A percentile compares a stretch with the other conserved stretches of the same genome.
phyloP scores from a whole-genome alignment of 2,113 vertebrate genomes.

The Cheilinus undulatus region DNA sequence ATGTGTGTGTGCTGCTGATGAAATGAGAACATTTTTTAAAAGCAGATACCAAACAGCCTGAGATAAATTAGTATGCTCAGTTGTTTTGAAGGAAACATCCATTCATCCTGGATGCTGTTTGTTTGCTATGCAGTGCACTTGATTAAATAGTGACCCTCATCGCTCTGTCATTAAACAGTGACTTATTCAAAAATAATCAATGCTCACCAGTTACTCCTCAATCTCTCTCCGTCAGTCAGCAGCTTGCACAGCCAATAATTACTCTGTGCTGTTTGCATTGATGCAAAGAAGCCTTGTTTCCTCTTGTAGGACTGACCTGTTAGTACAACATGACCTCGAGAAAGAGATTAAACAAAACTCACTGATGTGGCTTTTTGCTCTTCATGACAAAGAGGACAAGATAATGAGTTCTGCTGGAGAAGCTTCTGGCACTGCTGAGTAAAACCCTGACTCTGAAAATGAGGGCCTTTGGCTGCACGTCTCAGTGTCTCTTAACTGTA shows the following conservation, averaged over 20 bases:
- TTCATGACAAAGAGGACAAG: constrained; percentile 54
- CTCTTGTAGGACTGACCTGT: constrained; percentile 44
- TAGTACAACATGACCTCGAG: constrained; percentile 43
- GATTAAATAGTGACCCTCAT: constrained; percentile 61
- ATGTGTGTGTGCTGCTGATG: not conserved
- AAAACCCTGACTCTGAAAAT: constrained; percentile 44
- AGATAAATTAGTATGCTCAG: constrained; percentile 22
- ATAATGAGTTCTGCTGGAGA: constrained; percentile 64
- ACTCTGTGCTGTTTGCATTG: constrained; percentile 29
- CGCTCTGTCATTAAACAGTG: constrained; percentile 40
- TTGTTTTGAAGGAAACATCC: constrained; percentile 38
- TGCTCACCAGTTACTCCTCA: constrained; percentile 24
- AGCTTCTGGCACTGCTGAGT: constrained; percentile 44
- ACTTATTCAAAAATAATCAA: constrained; percentile 59
- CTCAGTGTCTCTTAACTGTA: constrained; percentile 30
- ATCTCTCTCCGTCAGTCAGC: constrained; percentile 16
- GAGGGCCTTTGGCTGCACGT: constrained; percentile 49
- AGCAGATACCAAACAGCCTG: constrained; percentile 15
- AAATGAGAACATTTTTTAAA: constrained; percentile 13
- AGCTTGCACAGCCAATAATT: constrained; percentile 18
- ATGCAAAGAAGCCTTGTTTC: constrained; percentile 6
- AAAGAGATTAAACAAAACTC: constrained; percentile 47
- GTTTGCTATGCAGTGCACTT: constrained; percentile 34
- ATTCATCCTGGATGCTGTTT: constrained; percentile 38
- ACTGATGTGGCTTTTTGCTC: constrained; percentile 42